These are phyloP conservation scores for Baronia brevicornis DNA, from an alignment of 2,888 invertebrate genomes.

Conservation along the genomic window DNA sequence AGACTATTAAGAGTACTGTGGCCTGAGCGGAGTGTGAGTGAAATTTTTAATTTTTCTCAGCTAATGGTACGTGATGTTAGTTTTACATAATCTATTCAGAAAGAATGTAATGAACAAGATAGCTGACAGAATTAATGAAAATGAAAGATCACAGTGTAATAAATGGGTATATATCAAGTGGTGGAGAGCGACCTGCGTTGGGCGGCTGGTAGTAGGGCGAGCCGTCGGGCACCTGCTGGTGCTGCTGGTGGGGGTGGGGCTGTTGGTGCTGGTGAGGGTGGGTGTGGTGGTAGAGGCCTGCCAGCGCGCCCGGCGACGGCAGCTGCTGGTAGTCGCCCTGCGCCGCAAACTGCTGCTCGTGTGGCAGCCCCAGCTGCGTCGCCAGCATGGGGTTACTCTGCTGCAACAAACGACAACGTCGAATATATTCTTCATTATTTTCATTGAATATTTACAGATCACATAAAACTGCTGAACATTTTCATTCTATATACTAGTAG, in stretches of 20 bases:
- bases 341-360: slow-evolving; percentile 40
- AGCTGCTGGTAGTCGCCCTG: slow-evolving; percentile 37
- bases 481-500: too few relatives aligned
- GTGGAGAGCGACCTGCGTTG: slow-evolving; percentile 16
- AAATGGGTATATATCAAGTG: neutral
- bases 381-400: slow-evolving; percentile 36
- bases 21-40: too few relatives aligned
- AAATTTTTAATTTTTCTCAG: too few relatives aligned
- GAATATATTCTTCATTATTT: too few relatives aligned
- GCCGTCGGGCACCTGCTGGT: slow-evolving; percentile 34
- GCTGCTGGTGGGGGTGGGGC: slow-evolving; percentile 34
- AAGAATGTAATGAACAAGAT: too few relatives aligned
- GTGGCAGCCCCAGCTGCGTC: slow-evolving; percentile 29
- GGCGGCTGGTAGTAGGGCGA: slow-evolving; percentile 46
- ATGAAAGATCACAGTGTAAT: too few relatives aligned
- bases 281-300: slow-evolving; percentile 33
- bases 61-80: too few relatives aligned
- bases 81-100: too few relatives aligned
- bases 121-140: too few relatives aligned
- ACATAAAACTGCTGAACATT: too few relatives aligned
- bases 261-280: slow-evolving; percentile 26
- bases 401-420: slow-evolving; percentile 16
- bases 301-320: slow-evolving; percentile 31
- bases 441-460: too few relatives aligned
- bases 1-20: too few relatives aligned